Percentiles rank a stretch among this genome's conserved stretches.
Conservation (phyloP, 2,888 invertebrate genomes). For the Amitus sp. region DNA sequence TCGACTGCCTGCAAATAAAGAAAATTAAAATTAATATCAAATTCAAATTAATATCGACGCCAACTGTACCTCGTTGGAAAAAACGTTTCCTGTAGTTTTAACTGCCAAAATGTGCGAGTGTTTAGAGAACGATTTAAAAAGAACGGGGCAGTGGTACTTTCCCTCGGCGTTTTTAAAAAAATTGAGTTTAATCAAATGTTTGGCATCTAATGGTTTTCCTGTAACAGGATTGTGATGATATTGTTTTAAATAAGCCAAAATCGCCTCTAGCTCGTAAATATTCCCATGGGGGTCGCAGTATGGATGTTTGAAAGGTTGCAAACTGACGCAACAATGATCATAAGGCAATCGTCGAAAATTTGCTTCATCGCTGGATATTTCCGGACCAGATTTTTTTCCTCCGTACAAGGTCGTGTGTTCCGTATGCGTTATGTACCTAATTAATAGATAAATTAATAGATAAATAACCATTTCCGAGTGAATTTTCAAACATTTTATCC, state of each 20-base stretch:
- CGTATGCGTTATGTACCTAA: slow-evolving; percentile 86
- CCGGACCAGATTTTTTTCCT: slow-evolving; percentile 78
- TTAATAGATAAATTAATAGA: not conserved
- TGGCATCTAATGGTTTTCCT: slow-evolving; percentile 86
- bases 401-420: slow-evolving; percentile 93
- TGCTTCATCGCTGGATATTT: slow-evolving; percentile 77
- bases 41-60: not conserved
- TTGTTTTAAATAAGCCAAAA: slow-evolving; percentile 88
- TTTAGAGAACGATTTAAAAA: slow-evolving; percentile 92
- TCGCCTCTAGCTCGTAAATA: slow-evolving; percentile 89
- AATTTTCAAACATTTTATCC: slow-evolving; percentile 72
- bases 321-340: slow-evolving; percentile 90
- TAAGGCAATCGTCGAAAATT: slow-evolving; percentile 92
- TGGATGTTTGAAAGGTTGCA: slow-evolving; percentile 93
- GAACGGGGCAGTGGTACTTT: slow-evolving; percentile 92
- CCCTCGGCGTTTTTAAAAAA: slow-evolving; percentile 87
- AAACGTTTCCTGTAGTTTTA: slow-evolving; percentile 93
- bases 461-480: slow-evolving; percentile 76
- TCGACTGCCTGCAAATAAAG: slow-evolving; percentile 91
- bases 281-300: slow-evolving; percentile 92
- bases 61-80: slow-evolving; percentile 76
- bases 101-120: slow-evolving; percentile 94
- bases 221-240: slow-evolving; percentile 94
- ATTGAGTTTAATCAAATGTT: slow-evolving; percentile 84
- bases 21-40: no score